Evolutionary conservation across 2,888 invertebrate species (phyloP), one percentile per base, ranked within the genome.

Genomic region (Harmothoe impar): DNA sequence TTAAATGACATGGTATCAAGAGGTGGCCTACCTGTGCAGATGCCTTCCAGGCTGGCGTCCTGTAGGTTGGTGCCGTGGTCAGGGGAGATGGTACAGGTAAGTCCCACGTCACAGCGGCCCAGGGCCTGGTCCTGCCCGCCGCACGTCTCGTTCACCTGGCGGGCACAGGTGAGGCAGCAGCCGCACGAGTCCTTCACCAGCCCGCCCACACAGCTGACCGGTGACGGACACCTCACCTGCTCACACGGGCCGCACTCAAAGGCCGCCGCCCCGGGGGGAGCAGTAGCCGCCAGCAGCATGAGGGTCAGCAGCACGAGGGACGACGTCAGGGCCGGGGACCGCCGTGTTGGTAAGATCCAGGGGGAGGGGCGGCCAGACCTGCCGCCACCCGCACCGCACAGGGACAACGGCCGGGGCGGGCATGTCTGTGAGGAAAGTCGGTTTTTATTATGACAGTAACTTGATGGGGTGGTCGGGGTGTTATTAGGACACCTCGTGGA

Each of bases 91-190:
- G 23, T 81, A 20, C 81, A 81, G 3, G 81, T 81, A 25, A 81
- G 81, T 33, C 81, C 81, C 0, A 43, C 43, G 81, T 81, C 81
- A 43, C 81, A 81, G 29, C 31, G 25, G 25, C 77, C 77, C 29
- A 29, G 77, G 35, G 20, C 43, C 0, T 43, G 10, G 5, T 20
- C 20, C 15, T 20, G 81, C 20, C 33, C 81, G 15, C 81, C 81
- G 43, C 81, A 81, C 20, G 35, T 43, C 81, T 81, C 81, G 35
- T 43, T 43, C 81, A 81, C 81, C 81, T 81, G 81, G 3, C 81
- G 81, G 12, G 35, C 81, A 35, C 81, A 81, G 35, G 81, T 81
- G 35, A 81, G 81, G 43, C 81, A 81, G 81, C 81, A 81, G 23
- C 23, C 81, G 81, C 81, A 81, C 3, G 43, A 17, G 81, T 81